Percentiles rank a stretch among this genome's conserved stretches.
Evolutionary conservation across 2,888 invertebrate genomes (phyloP).

Genomic region (Amorpha juglandis): DNA sequence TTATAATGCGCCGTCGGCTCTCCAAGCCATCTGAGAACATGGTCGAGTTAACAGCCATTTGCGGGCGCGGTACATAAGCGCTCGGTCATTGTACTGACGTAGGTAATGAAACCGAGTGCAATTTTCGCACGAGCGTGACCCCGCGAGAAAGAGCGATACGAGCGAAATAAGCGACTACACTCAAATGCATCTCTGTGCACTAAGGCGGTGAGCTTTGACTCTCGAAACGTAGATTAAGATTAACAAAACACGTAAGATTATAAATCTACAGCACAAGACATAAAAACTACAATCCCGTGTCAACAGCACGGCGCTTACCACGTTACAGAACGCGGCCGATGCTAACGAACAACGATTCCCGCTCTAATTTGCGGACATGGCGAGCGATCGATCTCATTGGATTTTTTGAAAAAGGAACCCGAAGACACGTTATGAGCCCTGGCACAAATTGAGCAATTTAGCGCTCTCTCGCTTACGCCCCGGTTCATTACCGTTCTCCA

Average conservation of each 20-base stretch:
- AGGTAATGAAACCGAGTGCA: conserved; percentile 66
- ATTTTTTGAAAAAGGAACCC: conserved; percentile 78
- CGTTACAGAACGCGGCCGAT: conserved; percentile 42
- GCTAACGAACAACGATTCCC: conserved; percentile 81
- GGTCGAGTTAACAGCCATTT: conserved; percentile 38
- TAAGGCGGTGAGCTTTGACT: conserved; percentile 72
- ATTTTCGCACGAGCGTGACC: conserved; percentile 64
- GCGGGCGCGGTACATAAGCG: conserved; percentile 45
- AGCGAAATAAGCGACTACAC: conserved; percentile 32
- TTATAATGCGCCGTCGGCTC: too few relatives aligned
- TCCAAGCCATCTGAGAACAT: conserved; percentile 43
- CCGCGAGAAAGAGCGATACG: conserved; percentile 28
- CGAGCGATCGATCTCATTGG: conserved; percentile 83
- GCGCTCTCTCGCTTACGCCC: conserved; percentile 65
- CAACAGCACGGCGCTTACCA: conserved; percentile 45
- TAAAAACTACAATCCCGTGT: conserved; percentile 11
- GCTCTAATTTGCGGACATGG: conserved; percentile 83
- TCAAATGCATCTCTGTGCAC: conserved; percentile 72
- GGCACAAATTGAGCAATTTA: conserved; percentile 83
- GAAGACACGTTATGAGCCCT: conserved; percentile 69
- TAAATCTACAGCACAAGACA: conserved; percentile 30
- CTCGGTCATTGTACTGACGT: conserved; percentile 55
- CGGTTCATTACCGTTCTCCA: conserved; percentile 37
- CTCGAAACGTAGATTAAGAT: conserved; percentile 65
- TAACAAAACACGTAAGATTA: conserved; percentile 43